Conservation (phyloP, 2,797 vertebrate species). For the Caiman crocodilus region DNA sequence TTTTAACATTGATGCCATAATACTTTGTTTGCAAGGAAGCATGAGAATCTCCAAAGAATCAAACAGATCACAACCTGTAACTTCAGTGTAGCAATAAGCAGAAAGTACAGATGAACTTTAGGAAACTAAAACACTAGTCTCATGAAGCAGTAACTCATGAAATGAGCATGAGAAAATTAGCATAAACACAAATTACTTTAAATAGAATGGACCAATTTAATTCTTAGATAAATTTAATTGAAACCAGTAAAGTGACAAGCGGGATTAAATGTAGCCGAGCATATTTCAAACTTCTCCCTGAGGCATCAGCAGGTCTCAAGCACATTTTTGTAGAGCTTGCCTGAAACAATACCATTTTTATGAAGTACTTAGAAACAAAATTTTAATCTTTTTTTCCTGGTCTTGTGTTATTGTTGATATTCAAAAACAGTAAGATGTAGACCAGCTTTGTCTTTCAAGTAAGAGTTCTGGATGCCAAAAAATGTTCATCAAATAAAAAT, state of each 20-base stretch:
- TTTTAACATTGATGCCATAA: not conserved
- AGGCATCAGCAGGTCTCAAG: not conserved
- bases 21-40: not conserved
- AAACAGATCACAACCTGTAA: not conserved
- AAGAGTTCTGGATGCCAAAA: not conserved
- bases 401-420: not conserved
- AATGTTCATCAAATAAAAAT: not conserved
- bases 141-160: not conserved
- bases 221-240: not conserved
- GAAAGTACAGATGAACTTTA: not conserved
- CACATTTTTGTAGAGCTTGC: not conserved
- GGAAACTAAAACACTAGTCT: not conserved
- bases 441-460: not conserved
- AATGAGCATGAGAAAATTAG: too few species aligned
- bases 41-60: not conserved
- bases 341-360: slow-evolving; percentile 1
- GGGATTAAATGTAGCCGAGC: not conserved
- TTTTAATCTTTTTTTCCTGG: not conserved
- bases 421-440: not conserved
- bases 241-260: not conserved
- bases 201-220: not conserved
- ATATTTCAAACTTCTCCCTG: not conserved
- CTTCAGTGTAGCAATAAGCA: not conserved
- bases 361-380: not conserved
- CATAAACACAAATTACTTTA: not conserved